Conservation (phyloP, 2,888 invertebrate species). For the Drosophila sordidula region DNA sequence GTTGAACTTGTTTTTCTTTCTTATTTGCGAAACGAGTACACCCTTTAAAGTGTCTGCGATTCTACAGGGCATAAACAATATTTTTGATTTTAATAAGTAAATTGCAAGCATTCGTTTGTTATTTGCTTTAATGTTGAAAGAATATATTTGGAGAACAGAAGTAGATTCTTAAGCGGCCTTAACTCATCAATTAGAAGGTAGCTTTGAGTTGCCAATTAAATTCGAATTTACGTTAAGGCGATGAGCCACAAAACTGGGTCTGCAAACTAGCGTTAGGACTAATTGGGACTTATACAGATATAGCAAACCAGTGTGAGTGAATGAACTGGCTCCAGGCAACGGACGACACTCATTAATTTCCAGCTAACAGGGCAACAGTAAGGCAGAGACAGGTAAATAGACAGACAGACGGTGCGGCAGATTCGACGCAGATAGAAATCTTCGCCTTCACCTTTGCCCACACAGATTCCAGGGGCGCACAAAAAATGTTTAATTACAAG, state of each 20-base stretch:
- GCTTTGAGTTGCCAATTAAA: slow-evolving; percentile 67
- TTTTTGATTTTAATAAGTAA: slow-evolving; percentile 1
- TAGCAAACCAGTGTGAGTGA: slow-evolving; percentile 40
- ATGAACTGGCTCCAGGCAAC: slow-evolving; percentile 66
- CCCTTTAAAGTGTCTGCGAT: neutral
- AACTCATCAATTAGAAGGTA: slow-evolving; percentile 61
- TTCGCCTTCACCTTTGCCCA: slow-evolving; percentile 46
- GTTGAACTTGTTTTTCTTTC: too few relatives aligned
- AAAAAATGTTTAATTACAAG: slow-evolving; percentile 72
- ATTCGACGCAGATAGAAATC: slow-evolving; percentile 42
- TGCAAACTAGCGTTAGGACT: slow-evolving; percentile 66
- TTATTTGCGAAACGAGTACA: too few relatives aligned
- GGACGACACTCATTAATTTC: slow-evolving; percentile 70
- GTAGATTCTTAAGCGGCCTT: slow-evolving; percentile 12
- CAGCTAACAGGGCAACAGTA: slow-evolving; percentile 46
- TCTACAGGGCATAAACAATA: neutral
- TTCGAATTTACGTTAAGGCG: slow-evolving; percentile 50
- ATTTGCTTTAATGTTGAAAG: neutral
- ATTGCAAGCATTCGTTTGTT: slow-evolving; percentile 2
- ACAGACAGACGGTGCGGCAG: slow-evolving; percentile 2
- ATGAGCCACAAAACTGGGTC: slow-evolving; percentile 43
- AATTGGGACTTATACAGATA: slow-evolving; percentile 58
- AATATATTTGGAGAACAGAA: neutral
- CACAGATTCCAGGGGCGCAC: slow-evolving; percentile 30
- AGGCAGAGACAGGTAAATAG: slow-evolving; percentile 8